phyloP scores from a whole-genome alignment of 2,888 invertebrate species.

The Lasioglossum zephyrum region DNA sequence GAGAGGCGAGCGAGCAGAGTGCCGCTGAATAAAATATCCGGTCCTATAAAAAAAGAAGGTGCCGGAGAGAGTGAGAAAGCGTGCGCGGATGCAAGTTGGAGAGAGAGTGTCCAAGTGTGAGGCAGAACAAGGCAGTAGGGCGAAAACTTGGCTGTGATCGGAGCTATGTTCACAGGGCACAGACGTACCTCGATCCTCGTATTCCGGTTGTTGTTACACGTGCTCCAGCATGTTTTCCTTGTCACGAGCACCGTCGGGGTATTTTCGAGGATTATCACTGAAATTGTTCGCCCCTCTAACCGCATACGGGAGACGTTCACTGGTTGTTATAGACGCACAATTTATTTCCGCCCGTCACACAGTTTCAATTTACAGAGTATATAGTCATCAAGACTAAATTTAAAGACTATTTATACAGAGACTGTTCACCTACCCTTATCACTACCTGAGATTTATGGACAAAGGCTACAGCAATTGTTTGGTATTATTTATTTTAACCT shows the following conservation, averaged over 20 bases:
- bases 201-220: constrained; percentile 24
- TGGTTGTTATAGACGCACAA: no score
- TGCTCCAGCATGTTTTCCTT: not conserved
- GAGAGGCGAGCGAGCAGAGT: constrained; percentile 58
- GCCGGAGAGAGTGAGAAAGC: not conserved
- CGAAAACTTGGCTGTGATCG: not conserved
- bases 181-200: constrained; percentile 49
- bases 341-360: no score
- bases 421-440: no score
- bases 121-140: not conserved
- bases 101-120: constrained; percentile 31
- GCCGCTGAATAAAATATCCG: constrained; percentile 71
- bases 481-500: no score
- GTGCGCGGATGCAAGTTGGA: not conserved
- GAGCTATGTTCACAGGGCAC: not conserved
- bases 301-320: not conserved
- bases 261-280: constrained; percentile 1
- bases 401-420: no score
- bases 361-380: no score
- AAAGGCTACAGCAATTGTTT: no score
- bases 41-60: constrained; percentile 29
- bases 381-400: no score
- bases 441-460: no score
- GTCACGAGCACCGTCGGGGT: not conserved
- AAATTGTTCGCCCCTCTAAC: not conserved